Conservation (phyloP, 2,113 vertebrate species). For the Tinamus guttatus region DNA sequence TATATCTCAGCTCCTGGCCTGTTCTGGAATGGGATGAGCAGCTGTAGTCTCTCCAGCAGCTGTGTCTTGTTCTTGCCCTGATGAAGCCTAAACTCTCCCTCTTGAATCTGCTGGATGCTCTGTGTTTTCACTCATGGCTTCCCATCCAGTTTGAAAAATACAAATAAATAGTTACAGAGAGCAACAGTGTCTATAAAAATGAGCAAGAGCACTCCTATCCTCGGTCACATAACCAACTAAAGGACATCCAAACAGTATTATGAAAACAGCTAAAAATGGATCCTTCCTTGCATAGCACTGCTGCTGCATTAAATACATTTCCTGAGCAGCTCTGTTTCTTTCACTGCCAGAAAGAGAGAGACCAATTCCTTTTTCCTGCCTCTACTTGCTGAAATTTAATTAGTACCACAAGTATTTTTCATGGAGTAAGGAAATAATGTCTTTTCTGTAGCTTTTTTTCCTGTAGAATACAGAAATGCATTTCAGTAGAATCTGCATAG, state of each 20-base stretch:
- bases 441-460: not conserved
- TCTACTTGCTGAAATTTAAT: slow-evolving; percentile 11
- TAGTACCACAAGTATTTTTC: not conserved
- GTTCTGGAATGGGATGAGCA: not conserved
- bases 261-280: not conserved
- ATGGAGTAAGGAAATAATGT: not conserved
- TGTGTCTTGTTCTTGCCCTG: not conserved
- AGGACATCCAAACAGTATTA: not conserved
- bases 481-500: not conserved
- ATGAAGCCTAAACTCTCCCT: not conserved
- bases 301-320: not conserved
- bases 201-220: not conserved
- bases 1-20: not conserved
- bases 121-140: not conserved
- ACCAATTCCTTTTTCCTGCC: slow-evolving; percentile 14
- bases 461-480: no score
- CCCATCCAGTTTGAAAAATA: not conserved
- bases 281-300: accelerated
- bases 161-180: not conserved
- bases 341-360: not conserved
- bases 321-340: not conserved
- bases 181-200: not conserved
- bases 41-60: not conserved
- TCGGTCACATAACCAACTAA: not conserved
- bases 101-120: not conserved